Conservation (phyloP, 2,888 invertebrate species). For the Pasiphila rectangulata region DNA sequence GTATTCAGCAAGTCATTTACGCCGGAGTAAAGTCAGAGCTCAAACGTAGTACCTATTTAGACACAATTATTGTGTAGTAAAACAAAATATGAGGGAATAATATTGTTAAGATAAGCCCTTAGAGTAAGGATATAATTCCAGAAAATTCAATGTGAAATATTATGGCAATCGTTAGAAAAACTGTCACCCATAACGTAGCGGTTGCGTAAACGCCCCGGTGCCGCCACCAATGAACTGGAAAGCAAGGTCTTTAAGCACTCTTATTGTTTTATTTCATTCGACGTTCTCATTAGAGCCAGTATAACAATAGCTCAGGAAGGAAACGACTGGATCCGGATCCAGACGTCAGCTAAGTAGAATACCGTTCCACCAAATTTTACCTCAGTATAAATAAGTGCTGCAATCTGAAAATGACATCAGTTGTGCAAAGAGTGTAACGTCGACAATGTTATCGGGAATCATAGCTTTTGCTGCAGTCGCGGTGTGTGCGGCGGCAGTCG, state of each 20-base stretch:
- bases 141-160: constrained; percentile 39
- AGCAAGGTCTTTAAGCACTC: constrained; percentile 74
- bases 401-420: constrained; percentile 71
- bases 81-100: too few relatives aligned
- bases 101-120: too few relatives aligned
- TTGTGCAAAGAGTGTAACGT: constrained; percentile 58
- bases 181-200: constrained; percentile 56
- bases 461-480: constrained; percentile 51
- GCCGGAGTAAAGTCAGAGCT: background rate
- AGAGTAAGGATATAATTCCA: constrained; percentile 23
- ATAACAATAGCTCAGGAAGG: constrained; percentile 79
- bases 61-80: too few relatives aligned
- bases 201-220: constrained; percentile 74
- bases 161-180: constrained; percentile 52
- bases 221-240: constrained; percentile 74
- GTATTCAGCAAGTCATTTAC: constrained; percentile 5
- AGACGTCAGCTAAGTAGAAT: constrained; percentile 60
- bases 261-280: constrained; percentile 70
- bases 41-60: background rate
- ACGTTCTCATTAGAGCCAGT: constrained; percentile 74
- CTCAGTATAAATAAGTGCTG: constrained; percentile 74
- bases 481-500: constrained; percentile 53
- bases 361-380: constrained; percentile 73
- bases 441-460: constrained; percentile 61
- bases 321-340: constrained; percentile 64